Percentiles rank a stretch among this genome's conserved stretches.
These are phyloP conservation scores for Smutsia temminckii DNA, from an alignment of 2,797 vertebrate species.

Conservation along the genomic window DNA sequence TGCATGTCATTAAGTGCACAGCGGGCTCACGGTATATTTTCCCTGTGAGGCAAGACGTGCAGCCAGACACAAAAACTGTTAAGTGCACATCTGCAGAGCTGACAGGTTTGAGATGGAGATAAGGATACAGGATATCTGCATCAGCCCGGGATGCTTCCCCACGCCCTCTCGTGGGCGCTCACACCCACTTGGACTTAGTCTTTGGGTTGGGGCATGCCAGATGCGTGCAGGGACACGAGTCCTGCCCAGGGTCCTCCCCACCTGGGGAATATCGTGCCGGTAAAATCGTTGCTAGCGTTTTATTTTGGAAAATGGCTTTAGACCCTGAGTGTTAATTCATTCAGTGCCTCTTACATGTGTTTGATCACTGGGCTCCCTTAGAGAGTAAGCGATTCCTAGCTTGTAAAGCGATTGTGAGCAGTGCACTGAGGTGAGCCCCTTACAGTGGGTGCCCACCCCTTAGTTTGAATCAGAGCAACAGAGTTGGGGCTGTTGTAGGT, in stretches of 20 bases:
- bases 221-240: background rate
- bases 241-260: rapidly evolving
- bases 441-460: rapidly evolving
- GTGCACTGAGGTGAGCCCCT: rapidly evolving
- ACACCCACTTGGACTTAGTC: background rate
- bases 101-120: background rate
- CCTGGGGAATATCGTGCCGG: no score
- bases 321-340: background rate
- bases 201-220: rapidly evolving
- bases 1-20: no score
- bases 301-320: background rate
- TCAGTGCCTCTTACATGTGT: rapidly evolving
- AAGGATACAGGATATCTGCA: background rate
- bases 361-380: background rate
- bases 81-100: background rate
- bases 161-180: background rate
- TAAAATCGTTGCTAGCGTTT: background rate
- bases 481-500: background rate
- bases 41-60: background rate
- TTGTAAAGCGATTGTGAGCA: rapidly evolving
- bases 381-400: background rate
- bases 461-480: background rate
- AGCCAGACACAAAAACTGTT: rapidly evolving
- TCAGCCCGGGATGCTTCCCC: no score
- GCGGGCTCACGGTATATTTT: background rate